Conservation (phyloP, 2,113 vertebrate genomes). For the Oryctolagus cuniculus region mOryCun1.1 NC_091447.1:64688001-64688500, state of each 20-base stretch:
- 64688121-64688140: slow-evolving; percentile 44
- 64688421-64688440: no score
- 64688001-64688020: neutral
- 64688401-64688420: no score
- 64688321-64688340: slow-evolving; percentile 84
- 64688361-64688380: no score
- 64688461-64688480: no score
- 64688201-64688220: neutral
- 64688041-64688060: neutral
- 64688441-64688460: no score
- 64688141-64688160: neutral
- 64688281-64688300: slow-evolving; percentile 99
- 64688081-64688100: slow-evolving; percentile 26
- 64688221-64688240: neutral
- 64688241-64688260: slow-evolving; percentile 95
- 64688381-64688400: neutral
- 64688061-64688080: neutral
- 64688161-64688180: neutral
- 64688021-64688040: neutral
- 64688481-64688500: no score
- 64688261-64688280: slow-evolving; percentile 98
- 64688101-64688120: neutral
- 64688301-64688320: slow-evolving; percentile 99
- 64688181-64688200: neutral
- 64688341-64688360: no score